Conservation (phyloP, 2,113 vertebrate species). For the Urocitellus parryii region DNA sequence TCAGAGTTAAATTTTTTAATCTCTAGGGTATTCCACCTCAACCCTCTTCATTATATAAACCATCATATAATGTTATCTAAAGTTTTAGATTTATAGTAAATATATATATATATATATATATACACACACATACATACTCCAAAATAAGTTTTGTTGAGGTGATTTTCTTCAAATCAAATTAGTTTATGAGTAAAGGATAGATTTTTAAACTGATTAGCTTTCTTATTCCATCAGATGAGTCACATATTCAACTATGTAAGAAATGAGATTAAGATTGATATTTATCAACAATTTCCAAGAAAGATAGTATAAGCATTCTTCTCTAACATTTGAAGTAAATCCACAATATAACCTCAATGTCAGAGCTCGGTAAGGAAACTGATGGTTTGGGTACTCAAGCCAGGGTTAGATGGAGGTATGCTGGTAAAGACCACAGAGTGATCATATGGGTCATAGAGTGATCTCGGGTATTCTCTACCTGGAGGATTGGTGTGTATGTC, state of each 20-base stretch:
- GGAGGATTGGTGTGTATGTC: background rate
- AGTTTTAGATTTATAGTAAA: background rate
- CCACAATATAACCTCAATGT: background rate
- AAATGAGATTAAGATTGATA: background rate
- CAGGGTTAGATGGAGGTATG: background rate
- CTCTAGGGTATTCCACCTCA: background rate
- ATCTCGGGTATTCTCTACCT: background rate
- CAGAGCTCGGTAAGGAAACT: background rate
- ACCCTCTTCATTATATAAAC: background rate
- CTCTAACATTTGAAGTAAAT: constrained; percentile 28
- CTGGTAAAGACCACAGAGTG: background rate
- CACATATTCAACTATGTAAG: constrained; percentile 13
- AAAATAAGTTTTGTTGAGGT: background rate
- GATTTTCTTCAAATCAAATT: background rate
- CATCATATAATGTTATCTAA: background rate
- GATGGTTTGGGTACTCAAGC: background rate
- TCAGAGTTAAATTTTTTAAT: constrained; percentile 28
- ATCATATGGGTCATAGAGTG: background rate
- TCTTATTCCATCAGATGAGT: background rate
- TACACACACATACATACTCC: background rate
- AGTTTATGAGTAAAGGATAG: background rate
- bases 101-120: background rate
- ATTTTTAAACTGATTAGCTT: background rate
- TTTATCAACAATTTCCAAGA: constrained; percentile 39
- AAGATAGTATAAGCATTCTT: background rate